Conservation (phyloP, 2,888 invertebrate species). For the Acanthosepion lycidas region DNA sequence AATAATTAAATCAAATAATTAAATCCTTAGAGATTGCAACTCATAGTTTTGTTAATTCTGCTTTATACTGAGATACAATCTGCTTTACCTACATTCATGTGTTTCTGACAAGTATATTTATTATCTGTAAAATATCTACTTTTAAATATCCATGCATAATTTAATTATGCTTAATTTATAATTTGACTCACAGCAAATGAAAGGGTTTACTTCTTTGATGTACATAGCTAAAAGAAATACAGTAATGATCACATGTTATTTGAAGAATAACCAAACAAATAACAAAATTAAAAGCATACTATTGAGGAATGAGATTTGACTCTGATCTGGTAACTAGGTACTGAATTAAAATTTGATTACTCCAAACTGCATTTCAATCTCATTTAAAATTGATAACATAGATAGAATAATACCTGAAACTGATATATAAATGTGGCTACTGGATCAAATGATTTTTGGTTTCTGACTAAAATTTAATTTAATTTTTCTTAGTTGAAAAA, state of each 20-base stretch:
- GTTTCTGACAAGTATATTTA: background rate
- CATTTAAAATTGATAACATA: background rate
- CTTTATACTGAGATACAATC: background rate
- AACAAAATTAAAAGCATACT: background rate
- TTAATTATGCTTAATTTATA: background rate
- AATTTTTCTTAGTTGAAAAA: background rate
- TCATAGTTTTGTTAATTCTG: background rate
- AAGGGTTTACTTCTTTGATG: conserved; percentile 13
- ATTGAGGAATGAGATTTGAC: background rate
- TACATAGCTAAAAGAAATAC: background rate
- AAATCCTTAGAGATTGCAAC: background rate
- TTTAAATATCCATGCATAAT: background rate
- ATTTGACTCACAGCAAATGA: background rate
- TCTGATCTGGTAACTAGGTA: background rate
- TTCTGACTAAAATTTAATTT: background rate
- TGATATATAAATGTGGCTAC: background rate
- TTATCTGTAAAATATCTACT: background rate
- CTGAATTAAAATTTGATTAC: background rate
- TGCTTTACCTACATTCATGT: background rate
- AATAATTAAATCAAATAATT: background rate
- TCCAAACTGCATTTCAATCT: background rate
- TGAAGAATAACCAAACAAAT: background rate
- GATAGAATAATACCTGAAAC: background rate
- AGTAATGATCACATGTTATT: background rate
- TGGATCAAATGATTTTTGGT: background rate